These are phyloP conservation scores for Austrofundulus limnaeus DNA, from an alignment of 2,113 vertebrate species.

Conservation along the genomic window DNA sequence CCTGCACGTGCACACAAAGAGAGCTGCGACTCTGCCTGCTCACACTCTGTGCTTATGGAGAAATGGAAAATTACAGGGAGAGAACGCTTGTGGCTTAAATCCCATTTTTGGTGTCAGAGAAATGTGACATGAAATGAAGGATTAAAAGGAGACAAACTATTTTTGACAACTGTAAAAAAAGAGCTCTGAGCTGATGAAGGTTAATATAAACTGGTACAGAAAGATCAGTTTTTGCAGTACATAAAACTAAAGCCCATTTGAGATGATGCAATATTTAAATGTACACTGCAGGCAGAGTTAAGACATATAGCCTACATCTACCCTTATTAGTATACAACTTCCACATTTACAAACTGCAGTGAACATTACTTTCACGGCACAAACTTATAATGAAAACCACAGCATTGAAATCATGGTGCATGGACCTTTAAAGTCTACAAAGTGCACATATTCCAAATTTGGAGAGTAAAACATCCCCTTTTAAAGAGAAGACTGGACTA, in stretches of 20 bases:
- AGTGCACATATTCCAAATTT: constrained; percentile 45
- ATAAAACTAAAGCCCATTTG: constrained; percentile 1
- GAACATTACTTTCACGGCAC: constrained; percentile 44
- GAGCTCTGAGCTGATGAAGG: constrained; percentile 40
- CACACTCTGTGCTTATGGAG: constrained; percentile 53
- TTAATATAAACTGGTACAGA: not conserved
- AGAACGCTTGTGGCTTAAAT: constrained; percentile 67
- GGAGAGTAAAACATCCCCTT: constrained; percentile 37
- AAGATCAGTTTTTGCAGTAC: no score
- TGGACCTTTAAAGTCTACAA: constrained; percentile 21
- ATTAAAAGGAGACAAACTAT: constrained; percentile 62
- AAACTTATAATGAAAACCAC: no score
- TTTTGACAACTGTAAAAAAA: constrained; percentile 61
- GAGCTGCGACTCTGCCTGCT: constrained; percentile 70
- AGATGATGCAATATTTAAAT: constrained; percentile 35
- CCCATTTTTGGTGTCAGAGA: constrained; percentile 64
- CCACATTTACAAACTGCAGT: constrained; percentile 61
- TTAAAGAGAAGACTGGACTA: constrained; percentile 46
- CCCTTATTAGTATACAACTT: constrained; percentile 43
- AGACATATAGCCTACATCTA: constrained; percentile 51
- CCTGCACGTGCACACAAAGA: constrained; percentile 41
- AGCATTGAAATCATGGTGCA: no score
- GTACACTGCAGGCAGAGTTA: constrained; percentile 42
- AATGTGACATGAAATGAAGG: constrained; percentile 61
- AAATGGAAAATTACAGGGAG: constrained; percentile 73